Evolutionary conservation across 2,113 vertebrate genomes (phyloP).

Genomic region (Myiopsitta monachus): DNA sequence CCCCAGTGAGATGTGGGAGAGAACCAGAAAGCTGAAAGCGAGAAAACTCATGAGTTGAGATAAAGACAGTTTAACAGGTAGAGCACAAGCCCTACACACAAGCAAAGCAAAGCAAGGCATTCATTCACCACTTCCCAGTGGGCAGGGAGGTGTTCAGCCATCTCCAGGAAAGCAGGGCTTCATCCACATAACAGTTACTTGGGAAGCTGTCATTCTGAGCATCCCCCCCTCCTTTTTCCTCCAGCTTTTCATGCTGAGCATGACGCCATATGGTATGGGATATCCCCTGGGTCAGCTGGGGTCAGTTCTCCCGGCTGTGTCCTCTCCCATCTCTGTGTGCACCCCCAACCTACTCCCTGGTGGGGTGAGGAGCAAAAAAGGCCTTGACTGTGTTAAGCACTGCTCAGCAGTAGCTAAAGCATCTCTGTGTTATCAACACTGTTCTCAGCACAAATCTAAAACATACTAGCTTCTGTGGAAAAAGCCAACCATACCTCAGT

Average conservation of each 20-base stretch:
- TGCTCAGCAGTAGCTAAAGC: not conserved
- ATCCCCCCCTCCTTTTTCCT: not conserved
- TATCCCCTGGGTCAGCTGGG: not conserved
- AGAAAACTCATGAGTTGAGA: not conserved
- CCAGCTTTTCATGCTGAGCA: not conserved
- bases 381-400: not conserved
- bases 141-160: not conserved
- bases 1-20: not conserved
- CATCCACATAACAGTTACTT: not conserved
- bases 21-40: rapidly evolving
- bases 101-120: not conserved
- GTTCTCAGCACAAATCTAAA: not conserved
- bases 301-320: not conserved
- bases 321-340: not conserved
- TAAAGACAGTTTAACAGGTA: not conserved
- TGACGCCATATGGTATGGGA: not conserved
- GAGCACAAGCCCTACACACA: not conserved
- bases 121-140: not conserved
- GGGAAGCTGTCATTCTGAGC: not conserved
- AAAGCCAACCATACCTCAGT: not conserved
- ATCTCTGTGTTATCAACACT: not conserved
- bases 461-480: not conserved
- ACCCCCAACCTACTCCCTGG: not conserved
- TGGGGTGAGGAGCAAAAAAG: not conserved
- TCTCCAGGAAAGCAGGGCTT: not conserved